Evolutionary conservation across 2,797 vertebrate species (phyloP).

Genomic region (Eleutherodactylus coqui): DNA sequence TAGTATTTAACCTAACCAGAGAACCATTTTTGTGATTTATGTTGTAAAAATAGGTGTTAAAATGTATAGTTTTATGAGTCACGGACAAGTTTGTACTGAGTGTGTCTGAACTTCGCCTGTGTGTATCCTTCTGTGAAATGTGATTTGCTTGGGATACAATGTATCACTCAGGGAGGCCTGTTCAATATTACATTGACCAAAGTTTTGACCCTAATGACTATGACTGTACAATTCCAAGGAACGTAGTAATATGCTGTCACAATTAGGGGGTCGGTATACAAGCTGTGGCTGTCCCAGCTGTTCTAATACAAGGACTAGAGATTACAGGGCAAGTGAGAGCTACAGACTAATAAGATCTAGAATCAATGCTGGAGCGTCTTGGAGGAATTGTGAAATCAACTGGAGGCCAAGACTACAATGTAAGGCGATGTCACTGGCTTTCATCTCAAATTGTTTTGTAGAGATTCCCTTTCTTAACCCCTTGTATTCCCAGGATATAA

Average conservation of each 20-base stretch:
- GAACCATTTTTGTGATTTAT: neutral
- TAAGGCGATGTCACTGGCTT: slow-evolving; percentile 27
- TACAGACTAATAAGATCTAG: slow-evolving; percentile 56
- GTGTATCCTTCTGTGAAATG: slow-evolving; percentile 22
- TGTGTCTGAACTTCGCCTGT: neutral
- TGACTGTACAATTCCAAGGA: slow-evolving; percentile 3
- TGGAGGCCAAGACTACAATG: slow-evolving; percentile 32
- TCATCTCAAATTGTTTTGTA: slow-evolving; percentile 13
- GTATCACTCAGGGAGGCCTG: neutral
- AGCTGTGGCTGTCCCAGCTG: slow-evolving; percentile 47
- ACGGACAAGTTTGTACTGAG: neutral
- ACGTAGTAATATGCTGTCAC: slow-evolving; percentile 44
- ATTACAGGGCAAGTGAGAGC: slow-evolving; percentile 45
- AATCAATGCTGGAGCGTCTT: slow-evolving; percentile 49
- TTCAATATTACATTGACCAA: slow-evolving; percentile 57
- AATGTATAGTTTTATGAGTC: neutral
- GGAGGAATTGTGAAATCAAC: slow-evolving; percentile 43
- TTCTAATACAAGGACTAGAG: slow-evolving; percentile 31
- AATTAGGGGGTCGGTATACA: slow-evolving; percentile 45
- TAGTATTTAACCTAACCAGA: neutral
- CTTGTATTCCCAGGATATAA: slow-evolving; percentile 4
- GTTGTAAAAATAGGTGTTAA: neutral
- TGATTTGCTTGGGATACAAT: slow-evolving; percentile 12
- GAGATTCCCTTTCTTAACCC: neutral
- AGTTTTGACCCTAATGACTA: slow-evolving; percentile 39